A percentile compares a stretch with the other conserved stretches of the same genome.
Evolutionary conservation across 1,140 invertebrate genomes (phyloP).

Genomic region (Drosophila repletoides): DNA sequence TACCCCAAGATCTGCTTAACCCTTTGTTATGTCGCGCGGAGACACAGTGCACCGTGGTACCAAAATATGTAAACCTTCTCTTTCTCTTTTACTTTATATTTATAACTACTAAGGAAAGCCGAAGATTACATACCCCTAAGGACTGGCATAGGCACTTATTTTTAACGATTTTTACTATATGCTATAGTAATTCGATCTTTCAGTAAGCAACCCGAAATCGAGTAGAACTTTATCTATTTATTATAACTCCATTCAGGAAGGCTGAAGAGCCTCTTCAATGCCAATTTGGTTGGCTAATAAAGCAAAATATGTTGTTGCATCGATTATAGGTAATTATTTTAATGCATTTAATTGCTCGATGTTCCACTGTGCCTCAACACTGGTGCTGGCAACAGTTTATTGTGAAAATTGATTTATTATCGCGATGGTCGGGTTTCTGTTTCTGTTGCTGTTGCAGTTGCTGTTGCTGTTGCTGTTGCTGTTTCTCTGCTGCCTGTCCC

Average conservation of each 20-base stretch:
- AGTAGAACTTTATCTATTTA: no score
- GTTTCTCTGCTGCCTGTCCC: no score
- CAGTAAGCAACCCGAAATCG: no score
- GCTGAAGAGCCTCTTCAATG: no score
- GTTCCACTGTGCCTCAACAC: slow-evolving; percentile 27
- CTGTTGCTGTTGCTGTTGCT: slow-evolving; percentile 39
- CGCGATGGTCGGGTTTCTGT: slow-evolving; percentile 64
- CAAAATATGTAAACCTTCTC: neutral
- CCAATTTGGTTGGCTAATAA: no score
- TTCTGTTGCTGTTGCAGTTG: slow-evolving; percentile 28
- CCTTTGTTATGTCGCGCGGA: slow-evolving; percentile 7
- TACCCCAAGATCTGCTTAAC: slow-evolving; percentile 19
- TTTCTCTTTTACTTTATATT: neutral
- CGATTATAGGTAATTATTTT: no score
- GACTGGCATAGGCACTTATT: no score
- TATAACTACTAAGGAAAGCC: neutral
- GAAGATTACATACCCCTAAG: neutral
- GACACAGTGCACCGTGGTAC: slow-evolving; percentile 15
- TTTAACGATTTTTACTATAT: no score
- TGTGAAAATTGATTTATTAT: slow-evolving; percentile 82
- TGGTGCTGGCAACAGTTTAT: slow-evolving; percentile 64
- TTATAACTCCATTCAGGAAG: no score
- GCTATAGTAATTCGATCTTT: no score
- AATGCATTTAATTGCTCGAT: slow-evolving; percentile 4
- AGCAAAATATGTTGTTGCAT: no score